A percentile compares a stretch with the other conserved stretches of the same genome.
phyloP scores from a whole-genome alignment of 2,113 vertebrate species.

The Platysternon megacephalum region DNA sequence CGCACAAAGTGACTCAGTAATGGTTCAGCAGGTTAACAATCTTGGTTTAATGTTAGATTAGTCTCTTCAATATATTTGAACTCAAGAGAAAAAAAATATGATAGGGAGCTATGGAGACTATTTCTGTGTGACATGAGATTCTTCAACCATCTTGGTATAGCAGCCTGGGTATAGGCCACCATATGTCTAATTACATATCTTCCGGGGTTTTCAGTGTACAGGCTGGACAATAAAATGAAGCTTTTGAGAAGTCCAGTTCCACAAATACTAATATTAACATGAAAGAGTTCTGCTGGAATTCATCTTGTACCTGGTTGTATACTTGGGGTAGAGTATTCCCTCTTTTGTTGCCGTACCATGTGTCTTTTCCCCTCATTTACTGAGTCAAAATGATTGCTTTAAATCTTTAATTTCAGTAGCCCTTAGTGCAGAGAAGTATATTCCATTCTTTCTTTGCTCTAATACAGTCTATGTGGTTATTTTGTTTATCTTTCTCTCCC shows the following conservation, averaged over 20 bases:
- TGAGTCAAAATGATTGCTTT: neutral
- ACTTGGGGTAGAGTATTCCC: neutral
- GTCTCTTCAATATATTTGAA: neutral
- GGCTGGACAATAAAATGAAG: neutral
- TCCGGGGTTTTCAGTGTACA: neutral
- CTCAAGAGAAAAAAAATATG: neutral
- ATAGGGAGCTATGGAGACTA: neutral
- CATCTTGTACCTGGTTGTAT: neutral
- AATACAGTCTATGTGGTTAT: neutral
- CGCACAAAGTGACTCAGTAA: neutral
- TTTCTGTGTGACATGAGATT: too few species aligned
- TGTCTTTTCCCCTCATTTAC: neutral
- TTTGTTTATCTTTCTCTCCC: neutral
- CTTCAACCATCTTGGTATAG: too few species aligned
- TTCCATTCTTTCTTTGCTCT: neutral
- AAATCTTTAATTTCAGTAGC: neutral
- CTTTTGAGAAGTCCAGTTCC: neutral
- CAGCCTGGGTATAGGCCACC: too few species aligned
- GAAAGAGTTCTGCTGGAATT: constrained; percentile 29
- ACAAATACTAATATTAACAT: neutral
- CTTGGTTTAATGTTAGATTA: neutral
- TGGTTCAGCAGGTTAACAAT: neutral
- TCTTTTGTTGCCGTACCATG: neutral
- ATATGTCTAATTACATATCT: too few species aligned
- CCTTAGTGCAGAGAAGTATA: neutral